Base-by-base conservation (phyloP, 2,888 invertebrate genomes). In the Periphyllus acericola region DNA sequence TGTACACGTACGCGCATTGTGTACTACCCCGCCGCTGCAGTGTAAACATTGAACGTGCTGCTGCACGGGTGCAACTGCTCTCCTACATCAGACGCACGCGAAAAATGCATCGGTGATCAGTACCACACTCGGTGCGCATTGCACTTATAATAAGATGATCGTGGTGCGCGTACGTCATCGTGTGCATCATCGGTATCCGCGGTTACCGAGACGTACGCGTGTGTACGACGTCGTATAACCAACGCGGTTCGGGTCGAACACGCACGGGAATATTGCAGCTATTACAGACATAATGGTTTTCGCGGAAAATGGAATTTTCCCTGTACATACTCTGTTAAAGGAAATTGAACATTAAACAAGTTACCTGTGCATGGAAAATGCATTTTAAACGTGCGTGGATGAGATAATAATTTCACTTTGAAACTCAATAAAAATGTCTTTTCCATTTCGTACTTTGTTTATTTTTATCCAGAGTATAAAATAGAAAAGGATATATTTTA, bases 261-360 rank as follows among this genome's bases (percentile, higher is more conserved):
- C 46, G 5, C 46, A 68, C n/a, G 25, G 21, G 25, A 60, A 60
- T 60, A 60, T 60, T 68, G n/a, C 29, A 11, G 68, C 29, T 11
- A 68, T 68, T 71, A 71, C 71, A 4, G 71, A 29, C 71, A 32
- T 66, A 68, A 81, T 68, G 46, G 68, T 46, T 32, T 71, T 71
- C 46, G 32, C 17, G 82, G 71, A 82, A 71, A 82, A 82, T 46
- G 25, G 46, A 46, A 46, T 81, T 81, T 68, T 29, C 40, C 71
- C 60, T 11, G 68, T 32, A 32, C 71, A 71, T 72, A 82, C 71
- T 82, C 83, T 55, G 34, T 74, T 55, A 60, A 74, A 83, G 60
- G 36, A 83, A 74, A 83, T 83, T 83, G 83, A 83, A 83, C 74
- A 60, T 83, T 83, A 75, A 83, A 60, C 74, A 36, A 60, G 83